Base-by-base conservation (phyloP, 2,888 invertebrate species). In the Orchesella flavescens region DNA sequence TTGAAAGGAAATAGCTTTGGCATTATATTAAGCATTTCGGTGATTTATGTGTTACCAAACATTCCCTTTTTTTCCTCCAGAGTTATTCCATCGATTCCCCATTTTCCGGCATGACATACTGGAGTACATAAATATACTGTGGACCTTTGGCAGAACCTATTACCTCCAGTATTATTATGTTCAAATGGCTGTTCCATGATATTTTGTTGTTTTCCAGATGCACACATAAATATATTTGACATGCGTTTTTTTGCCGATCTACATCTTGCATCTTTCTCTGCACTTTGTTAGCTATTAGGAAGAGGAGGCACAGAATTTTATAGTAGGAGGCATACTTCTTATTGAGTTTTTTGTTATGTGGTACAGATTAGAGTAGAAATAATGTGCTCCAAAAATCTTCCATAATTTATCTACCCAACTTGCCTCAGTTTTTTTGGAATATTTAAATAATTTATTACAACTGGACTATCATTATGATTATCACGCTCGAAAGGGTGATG, bases 391-490 rank as follows among this genome's bases (percentile, higher is more conserved):
- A 34, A 2, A 34, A 34, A n/a, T n/a, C 34, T 4, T 34, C 2
- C 34, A 34, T 34, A 34, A 34, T 2, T 34, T 34, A 34, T 34
- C 34, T 34, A 34, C 34, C 7, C 3, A 34, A 34, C 34, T 34
- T 34, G 34, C 34, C 7, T 34, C 7, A 34, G 7, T 34, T 34
- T n/a, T n/a, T n/a, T 10, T 74, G 1, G 17, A 24, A 66, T 65
- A 59, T 19, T 44, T 44, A 12, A n/a, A 44, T 76, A 68, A 76
- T 78, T 78, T 78, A 78, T 78, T 69, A 49, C 61, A 24, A 24
- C 68, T 68, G 57, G 23, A 57, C 57, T 59, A 77, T 78, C 71
- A 78, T 78, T 78, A 78, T 21, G 69, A 78, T 78, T 71, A 78
- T 34, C 34, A 34, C 34, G 19, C 46, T 21, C 53, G 15, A 46